These are phyloP conservation scores for Iguana delicatissima DNA, from an alignment of 2,797 vertebrate genomes.

Conservation along the genomic window DNA sequence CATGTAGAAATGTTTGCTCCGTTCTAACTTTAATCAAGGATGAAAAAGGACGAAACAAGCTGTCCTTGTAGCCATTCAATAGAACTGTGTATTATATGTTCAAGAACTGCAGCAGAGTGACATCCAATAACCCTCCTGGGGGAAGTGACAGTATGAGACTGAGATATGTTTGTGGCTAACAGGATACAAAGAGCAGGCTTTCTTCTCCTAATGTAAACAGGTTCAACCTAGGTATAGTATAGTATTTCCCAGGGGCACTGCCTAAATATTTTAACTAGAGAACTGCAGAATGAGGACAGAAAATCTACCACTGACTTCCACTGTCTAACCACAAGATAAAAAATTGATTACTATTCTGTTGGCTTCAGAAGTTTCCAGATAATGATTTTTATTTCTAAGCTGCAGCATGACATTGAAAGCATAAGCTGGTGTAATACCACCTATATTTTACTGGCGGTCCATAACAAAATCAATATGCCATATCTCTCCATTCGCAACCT, in stretches of 20 bases:
- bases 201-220: slow-evolving; percentile 76
- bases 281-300: slow-evolving; percentile 55
- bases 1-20: slow-evolving; percentile 23
- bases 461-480: slow-evolving; percentile 49
- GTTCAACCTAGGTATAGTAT: slow-evolving; percentile 60
- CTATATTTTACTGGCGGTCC: slow-evolving; percentile 45
- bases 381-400: slow-evolving; percentile 68
- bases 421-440: slow-evolving; percentile 47
- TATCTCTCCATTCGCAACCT: slow-evolving; percentile 59
- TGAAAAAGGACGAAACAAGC: slow-evolving; percentile 62
- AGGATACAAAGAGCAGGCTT: slow-evolving; percentile 67
- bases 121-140: slow-evolving; percentile 52
- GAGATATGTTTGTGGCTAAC: slow-evolving; percentile 70
- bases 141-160: slow-evolving; percentile 54
- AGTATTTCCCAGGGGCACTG: slow-evolving; percentile 57
- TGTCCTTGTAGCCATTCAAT: slow-evolving; percentile 38
- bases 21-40: slow-evolving; percentile 68
- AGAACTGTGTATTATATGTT: slow-evolving; percentile 57
- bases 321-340: slow-evolving; percentile 65
- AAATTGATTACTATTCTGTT: slow-evolving; percentile 69
- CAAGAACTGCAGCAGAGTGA: slow-evolving; percentile 57
- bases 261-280: slow-evolving; percentile 76
- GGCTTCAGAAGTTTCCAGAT: slow-evolving; percentile 71
- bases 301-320: slow-evolving; percentile 66
- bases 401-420: slow-evolving; percentile 55